Evolutionary conservation across 2,113 vertebrate genomes (phyloP), one percentile per base, ranked within the genome.

Genomic region (Percina caprodes): DNA sequence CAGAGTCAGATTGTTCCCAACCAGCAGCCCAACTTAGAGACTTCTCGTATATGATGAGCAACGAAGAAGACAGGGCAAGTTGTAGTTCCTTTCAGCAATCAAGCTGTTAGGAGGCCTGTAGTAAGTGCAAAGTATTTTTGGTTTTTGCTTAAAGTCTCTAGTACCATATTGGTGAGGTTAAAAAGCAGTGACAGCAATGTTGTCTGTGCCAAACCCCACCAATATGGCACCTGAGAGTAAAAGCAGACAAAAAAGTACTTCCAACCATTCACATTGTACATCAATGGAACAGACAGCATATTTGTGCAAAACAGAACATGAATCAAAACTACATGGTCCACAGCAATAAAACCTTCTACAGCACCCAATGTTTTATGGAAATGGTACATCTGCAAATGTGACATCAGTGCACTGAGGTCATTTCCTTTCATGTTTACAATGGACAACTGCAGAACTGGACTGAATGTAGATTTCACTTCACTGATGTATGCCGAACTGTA

Each of bases 1-100:
- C 97, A 99, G 92, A 96, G 89, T 86, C 96, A 96, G 56, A 92
- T 86, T 0, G 51, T 93, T 52, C 69, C 94, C 1, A 70, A 82
- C 66, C 95, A 93, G 45, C 87, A 91, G 51, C 14, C 91, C 30
- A 92, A 68, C 70, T 83, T 85, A n/a, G 94, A 95, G 4, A 86
- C 74, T 2, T 89, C 94, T 35, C 93, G 83, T 45, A 91, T 90
- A 10, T 93, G 87, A 93, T 11, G 69, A 0, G 21, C 21, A 1
- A 69, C 2, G 1, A 56, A 13, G 15, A 68, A 24, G 1, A 74
- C 63, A 42, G 26, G 35, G 18, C 26, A 26, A 18, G 18, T 42
- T 56, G 42, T 24, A 0, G 6, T 49, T 30, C 19, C 49, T 67
- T 30, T 68, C 39, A 74, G 73, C 18, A 48, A 45, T 35, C 30